A percentile compares a stretch with the other conserved stretches of the same genome.
Evolutionary conservation across 2,113 vertebrate species (phyloP).

Genomic region (Riparia riparia): DNA sequence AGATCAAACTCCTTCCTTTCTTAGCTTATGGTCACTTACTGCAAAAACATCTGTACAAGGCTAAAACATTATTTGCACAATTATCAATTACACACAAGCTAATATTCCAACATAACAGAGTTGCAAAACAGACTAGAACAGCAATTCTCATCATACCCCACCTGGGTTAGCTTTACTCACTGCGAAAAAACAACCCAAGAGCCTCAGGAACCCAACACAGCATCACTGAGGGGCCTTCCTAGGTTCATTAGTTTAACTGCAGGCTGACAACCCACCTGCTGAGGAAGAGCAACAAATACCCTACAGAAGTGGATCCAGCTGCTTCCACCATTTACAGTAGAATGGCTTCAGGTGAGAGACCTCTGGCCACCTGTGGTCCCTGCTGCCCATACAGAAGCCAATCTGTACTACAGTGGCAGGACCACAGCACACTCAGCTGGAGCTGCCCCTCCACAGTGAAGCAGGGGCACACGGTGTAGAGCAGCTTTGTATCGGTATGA

Average conservation of each 20-base stretch:
- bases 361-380: background rate
- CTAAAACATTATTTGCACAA: background rate
- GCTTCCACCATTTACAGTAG: background rate
- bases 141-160: background rate
- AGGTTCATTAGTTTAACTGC: fast-evolving
- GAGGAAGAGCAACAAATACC: background rate
- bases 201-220: fast-evolving
- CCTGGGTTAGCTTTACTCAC: background rate
- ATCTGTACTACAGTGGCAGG: background rate
- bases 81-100: background rate
- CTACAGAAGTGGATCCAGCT: background rate
- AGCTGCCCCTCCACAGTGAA: fast-evolving
- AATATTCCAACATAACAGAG: background rate
- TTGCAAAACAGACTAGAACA: background rate
- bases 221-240: fast-evolving
- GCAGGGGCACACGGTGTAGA: fast-evolving
- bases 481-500: background rate
- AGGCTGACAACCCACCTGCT: background rate
- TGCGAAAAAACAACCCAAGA: fast-evolving
- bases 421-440: background rate
- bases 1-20: background rate
- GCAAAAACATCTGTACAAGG: background rate
- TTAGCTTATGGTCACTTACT: background rate
- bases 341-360: background rate
- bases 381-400: background rate